Evolutionary conservation across 2,113 vertebrate species (phyloP).

Genomic region (Apistogramma diplotaenia): DNA sequence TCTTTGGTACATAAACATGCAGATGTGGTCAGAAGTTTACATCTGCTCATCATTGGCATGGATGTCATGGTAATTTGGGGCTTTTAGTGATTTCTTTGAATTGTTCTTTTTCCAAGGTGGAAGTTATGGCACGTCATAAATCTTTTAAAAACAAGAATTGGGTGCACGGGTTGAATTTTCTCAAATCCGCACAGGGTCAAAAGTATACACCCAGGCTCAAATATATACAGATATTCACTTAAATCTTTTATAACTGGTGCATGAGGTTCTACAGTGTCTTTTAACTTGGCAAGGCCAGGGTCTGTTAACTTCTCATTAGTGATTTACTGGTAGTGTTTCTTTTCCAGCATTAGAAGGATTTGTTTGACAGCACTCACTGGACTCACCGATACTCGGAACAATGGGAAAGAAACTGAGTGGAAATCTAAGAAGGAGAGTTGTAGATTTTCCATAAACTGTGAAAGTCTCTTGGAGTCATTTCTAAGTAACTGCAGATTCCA

Average conservation of each 20-base stretch:
- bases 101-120: not conserved
- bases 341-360: no score
- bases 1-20: not conserved
- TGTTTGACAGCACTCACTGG: no score
- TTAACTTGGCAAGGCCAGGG: not conserved
- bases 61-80: not conserved
- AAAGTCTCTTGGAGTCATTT: no score
- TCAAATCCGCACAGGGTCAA: accelerated
- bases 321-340: no score
- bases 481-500: no score
- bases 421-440: no score
- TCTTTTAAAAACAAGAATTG: not conserved
- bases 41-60: not conserved
- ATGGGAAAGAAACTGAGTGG: no score
- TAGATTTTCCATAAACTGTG: no score
- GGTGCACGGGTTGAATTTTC: not conserved
- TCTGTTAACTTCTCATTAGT: accelerated
- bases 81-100: not conserved
- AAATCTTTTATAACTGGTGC: not conserved
- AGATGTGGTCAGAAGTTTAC: not conserved
- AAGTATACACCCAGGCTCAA: not conserved
- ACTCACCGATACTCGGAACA: no score
- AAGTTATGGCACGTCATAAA: not conserved
- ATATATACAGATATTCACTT: not conserved
- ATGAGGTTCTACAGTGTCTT: not conserved